Base-by-base conservation (phyloP, 1,140 invertebrate species). In the Drosophila elegans region DNA sequence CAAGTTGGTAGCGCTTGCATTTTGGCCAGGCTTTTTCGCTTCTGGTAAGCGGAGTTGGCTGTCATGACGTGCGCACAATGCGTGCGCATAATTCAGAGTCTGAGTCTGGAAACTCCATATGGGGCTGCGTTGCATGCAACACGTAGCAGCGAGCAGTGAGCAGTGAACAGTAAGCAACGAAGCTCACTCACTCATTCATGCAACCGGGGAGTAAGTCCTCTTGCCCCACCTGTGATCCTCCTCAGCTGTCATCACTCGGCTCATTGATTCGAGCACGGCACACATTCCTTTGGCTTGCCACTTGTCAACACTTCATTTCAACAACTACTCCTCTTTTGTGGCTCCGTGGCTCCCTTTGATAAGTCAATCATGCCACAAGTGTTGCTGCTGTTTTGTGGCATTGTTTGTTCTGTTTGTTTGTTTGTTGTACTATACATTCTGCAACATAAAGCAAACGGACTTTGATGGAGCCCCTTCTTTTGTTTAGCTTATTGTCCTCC, bases 41-140 rank as follows among this genome's bases (percentile, higher is more conserved):
- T 39, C 56, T 62, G 54, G 54, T 63, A 44, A 55, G 51, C 73
- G 46, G 29, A 32, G 76, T 45, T 54, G 48, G 67, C 74, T 72
- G 66, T 59, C 76, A 89, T 88, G 84, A 89, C 84, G 84, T 89
- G 84, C 80, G 84, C 84, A 89, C 84, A 89, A 89, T 89, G 84
- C 84, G 84, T 89, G 84, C 84, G 85, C 84, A 89, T 89, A 89
- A 89, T 89, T 89, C 84, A 89, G 84, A 67, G 67, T 53, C 67
- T 59, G 34, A 13, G 29, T 13, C 48, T 51, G 29, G 6, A 34
- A 45, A 41, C 72, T 56, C 53, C 64, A 51, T 59, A 77, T 62
- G 55, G 42, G 54, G 45, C 66, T 68, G 71, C 16, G 78, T 76
- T 88, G 83, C 83, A 88, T 88, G 83, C 83, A 86, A 82, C 83